phyloP scores from a whole-genome alignment of 2,797 vertebrate species.

The Anabas testudineus region DNA sequence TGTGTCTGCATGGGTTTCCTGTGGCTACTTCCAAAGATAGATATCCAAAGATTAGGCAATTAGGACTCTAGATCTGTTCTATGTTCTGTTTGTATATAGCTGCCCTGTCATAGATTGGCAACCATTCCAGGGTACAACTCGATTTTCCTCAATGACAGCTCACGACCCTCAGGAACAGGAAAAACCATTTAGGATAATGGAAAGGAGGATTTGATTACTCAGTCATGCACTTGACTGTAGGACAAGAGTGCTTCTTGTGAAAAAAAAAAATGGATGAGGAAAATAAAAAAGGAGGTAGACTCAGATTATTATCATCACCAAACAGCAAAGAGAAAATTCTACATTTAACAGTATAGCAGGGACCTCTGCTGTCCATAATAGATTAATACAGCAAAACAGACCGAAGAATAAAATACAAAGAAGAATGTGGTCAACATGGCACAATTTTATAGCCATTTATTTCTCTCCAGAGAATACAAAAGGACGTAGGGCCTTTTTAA shows the following conservation, averaged over 20 bases:
- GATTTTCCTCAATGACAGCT: too few relatives aligned
- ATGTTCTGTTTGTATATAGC: too few relatives aligned
- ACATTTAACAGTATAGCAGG: constrained; percentile 24
- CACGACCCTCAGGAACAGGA: too few relatives aligned
- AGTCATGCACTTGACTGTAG: not conserved
- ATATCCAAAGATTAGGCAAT: too few relatives aligned
- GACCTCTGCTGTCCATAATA: constrained; percentile 69
- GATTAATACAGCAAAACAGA: constrained; percentile 51
- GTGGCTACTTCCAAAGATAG: too few relatives aligned
- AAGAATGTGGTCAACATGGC: not conserved
- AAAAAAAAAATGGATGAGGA: not conserved
- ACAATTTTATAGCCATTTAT: not conserved
- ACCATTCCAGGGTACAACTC: too few relatives aligned
- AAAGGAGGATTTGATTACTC: not conserved
- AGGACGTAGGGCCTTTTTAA: constrained; percentile 5
- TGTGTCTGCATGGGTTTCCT: too few relatives aligned
- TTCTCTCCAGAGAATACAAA: not conserved
- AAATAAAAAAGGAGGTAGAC: not conserved
- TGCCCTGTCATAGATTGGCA: too few relatives aligned
- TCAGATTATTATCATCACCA: not conserved
- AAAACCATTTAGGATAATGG: too few relatives aligned
- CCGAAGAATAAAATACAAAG: not conserved
- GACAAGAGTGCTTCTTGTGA: not conserved
- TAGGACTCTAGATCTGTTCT: too few relatives aligned
- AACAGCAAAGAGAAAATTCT: not conserved